Percentiles rank a stretch among this genome's conserved stretches.
Evolutionary conservation across 2,888 invertebrate species (phyloP).

Genomic region (Zootermopsis nevadensis): DNA sequence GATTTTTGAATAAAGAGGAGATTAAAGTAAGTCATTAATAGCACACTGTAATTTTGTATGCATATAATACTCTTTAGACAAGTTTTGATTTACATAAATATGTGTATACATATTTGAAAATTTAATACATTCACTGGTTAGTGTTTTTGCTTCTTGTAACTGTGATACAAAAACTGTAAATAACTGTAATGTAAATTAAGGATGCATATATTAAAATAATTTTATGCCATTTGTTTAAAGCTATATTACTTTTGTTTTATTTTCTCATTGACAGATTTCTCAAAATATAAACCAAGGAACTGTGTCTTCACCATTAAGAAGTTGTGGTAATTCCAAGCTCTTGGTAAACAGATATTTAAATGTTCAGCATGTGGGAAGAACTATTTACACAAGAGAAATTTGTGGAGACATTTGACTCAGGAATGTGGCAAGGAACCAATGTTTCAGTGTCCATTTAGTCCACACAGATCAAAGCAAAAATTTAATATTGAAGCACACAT

Average conservation of each 20-base stretch:
- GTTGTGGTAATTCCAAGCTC: background rate
- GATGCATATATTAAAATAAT: too few relatives aligned
- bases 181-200: too few relatives aligned
- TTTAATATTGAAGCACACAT: conserved; percentile 54
- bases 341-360: background rate
- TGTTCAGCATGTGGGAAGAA: conserved; percentile 49
- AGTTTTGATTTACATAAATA: too few relatives aligned
- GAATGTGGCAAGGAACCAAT: conserved; percentile 57
- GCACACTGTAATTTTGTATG: too few relatives aligned
- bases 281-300: background rate
- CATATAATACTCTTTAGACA: too few relatives aligned
- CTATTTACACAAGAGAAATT: conserved; percentile 50
- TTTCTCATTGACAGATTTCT: background rate
- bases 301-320: too few relatives aligned
- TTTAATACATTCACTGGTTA: too few relatives aligned
- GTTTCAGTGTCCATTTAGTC: conserved; percentile 58
- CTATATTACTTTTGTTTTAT: background rate
- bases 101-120: too few relatives aligned
- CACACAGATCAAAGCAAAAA: conserved; percentile 55
- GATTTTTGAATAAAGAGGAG: background rate
- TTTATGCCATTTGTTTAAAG: background rate
- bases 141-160: too few relatives aligned
- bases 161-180: too few relatives aligned
- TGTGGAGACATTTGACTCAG: conserved; percentile 53
- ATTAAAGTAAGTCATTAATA: background rate